A percentile compares a stretch with the other conserved stretches of the same genome.
These are phyloP conservation scores for Metridium senile DNA, from an alignment of 92 coral and sea anemone species.

Conservation along the genomic window DNA sequence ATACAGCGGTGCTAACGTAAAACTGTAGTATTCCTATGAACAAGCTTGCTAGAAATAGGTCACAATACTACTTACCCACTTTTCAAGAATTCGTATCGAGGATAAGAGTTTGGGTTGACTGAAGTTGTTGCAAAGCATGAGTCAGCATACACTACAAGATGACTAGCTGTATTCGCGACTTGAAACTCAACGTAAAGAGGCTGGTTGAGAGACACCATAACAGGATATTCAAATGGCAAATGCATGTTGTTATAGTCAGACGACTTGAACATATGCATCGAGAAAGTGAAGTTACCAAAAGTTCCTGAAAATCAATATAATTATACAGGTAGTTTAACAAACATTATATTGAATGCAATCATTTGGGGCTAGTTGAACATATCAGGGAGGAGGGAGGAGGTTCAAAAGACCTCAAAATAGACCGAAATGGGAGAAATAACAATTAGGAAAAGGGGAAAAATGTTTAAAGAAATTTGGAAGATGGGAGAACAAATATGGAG, in stretches of 20 bases:
- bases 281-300: constrained; percentile 21
- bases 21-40: background rate
- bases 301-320: background rate
- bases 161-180: constrained; percentile 7
- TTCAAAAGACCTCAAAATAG: no score
- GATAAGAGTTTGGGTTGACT: constrained; percentile 5
- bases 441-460: no score
- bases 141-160: constrained; percentile 29
- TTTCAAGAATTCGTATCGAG: constrained; percentile 1
- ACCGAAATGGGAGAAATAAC: no score
- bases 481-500: no score
- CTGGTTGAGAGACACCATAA: constrained; percentile 7
- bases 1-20: background rate
- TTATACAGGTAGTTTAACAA: background rate
- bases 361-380: no score
- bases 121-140: constrained; percentile 24
- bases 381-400: background rate
- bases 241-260: background rate
- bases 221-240: constrained; percentile 12
- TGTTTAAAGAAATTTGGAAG: no score
- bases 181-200: constrained; percentile 21
- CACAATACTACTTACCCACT: constrained; percentile 1
- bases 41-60: background rate
- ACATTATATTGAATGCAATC: background rate
- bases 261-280: constrained; percentile 19